Conservation (phyloP, 2,113 vertebrate genomes). For the Leptobrachium ailaonicum region DNA sequence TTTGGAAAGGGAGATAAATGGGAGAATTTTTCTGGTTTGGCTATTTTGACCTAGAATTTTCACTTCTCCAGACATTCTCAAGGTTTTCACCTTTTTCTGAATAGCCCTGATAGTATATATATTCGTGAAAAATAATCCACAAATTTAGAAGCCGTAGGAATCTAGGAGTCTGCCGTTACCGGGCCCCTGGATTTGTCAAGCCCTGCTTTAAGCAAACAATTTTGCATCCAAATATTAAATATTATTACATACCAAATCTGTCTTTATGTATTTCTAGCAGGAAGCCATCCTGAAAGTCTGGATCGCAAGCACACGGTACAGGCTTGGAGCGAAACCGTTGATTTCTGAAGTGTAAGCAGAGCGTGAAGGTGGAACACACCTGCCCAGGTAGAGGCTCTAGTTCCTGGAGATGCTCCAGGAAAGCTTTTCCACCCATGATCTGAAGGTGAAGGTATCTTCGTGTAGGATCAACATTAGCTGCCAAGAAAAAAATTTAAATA, state of each 20-base stretch:
- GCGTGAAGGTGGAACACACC: conserved; percentile 86
- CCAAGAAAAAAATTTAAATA: not conserved
- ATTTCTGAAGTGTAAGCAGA: conserved; percentile 91
- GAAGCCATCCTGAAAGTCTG: conserved; percentile 91
- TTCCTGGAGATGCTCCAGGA: conserved; percentile 95
- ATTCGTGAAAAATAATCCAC: too few relatives aligned
- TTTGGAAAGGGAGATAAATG: too few relatives aligned
- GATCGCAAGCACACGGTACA: conserved; percentile 92
- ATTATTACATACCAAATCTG: conserved; percentile 67
- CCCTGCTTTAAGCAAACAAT: too few relatives aligned
- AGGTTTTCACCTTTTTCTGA: too few relatives aligned
- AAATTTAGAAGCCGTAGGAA: too few relatives aligned
- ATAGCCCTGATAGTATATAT: too few relatives aligned
- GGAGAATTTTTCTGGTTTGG: too few relatives aligned
- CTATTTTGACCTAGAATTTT: too few relatives aligned
- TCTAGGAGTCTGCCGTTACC: too few relatives aligned
- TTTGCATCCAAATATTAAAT: too few relatives aligned
- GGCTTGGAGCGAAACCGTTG: conserved; percentile 95
- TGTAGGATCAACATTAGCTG: conserved; percentile 87
- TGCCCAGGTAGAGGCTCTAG: conserved; percentile 89
- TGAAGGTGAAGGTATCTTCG: conserved; percentile 92
- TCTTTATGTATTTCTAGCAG: conserved; percentile 89
- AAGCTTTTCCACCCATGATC: conserved; percentile 93
- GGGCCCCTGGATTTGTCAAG: too few relatives aligned
- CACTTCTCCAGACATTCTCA: too few relatives aligned